phyloP scores from a whole-genome alignment of 2,888 invertebrate species.

The Epicampocera succincta region DNA sequence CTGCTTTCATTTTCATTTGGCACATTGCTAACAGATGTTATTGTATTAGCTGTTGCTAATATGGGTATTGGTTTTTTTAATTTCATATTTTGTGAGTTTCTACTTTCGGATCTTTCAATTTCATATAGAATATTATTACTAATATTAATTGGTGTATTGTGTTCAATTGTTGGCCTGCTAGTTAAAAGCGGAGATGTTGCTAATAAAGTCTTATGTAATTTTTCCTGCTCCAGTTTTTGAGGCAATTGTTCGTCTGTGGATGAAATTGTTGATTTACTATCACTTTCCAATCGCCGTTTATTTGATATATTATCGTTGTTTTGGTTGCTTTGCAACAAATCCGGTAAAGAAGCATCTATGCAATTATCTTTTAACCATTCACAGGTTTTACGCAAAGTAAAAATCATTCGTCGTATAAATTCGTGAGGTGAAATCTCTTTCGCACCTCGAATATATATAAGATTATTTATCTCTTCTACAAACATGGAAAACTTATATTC shows the following conservation, averaged over 20 bases:
- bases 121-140: slow-evolving; percentile 77
- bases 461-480: slow-evolving; percentile 77
- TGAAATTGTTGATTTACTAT: slow-evolving; percentile 45
- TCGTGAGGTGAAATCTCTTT: slow-evolving; percentile 81
- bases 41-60: slow-evolving; percentile 48
- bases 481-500: slow-evolving; percentile 79
- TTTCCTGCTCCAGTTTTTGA: slow-evolving; percentile 34
- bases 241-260: slow-evolving; percentile 31
- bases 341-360: slow-evolving; percentile 77
- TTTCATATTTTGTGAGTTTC: slow-evolving; percentile 71
- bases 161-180: slow-evolving; percentile 2
- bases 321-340: slow-evolving; percentile 69
- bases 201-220: slow-evolving; percentile 39
- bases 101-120: slow-evolving; percentile 76
- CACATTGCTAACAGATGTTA: slow-evolving; percentile 32
- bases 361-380: slow-evolving; percentile 79
- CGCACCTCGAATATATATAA: slow-evolving; percentile 77
- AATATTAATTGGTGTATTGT: slow-evolving; percentile 74
- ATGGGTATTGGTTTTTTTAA: slow-evolving; percentile 77
- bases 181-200: slow-evolving; percentile 40
- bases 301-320: slow-evolving; percentile 35
- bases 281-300: slow-evolving; percentile 69
- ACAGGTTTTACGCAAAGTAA: slow-evolving; percentile 79
- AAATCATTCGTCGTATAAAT: slow-evolving; percentile 81
- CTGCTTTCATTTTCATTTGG: neutral